Percentiles rank a stretch among this genome's conserved stretches.
These are phyloP conservation scores for Prunella himalayana DNA, from an alignment of 2,113 vertebrate species.

Conservation along the genomic window DNA sequence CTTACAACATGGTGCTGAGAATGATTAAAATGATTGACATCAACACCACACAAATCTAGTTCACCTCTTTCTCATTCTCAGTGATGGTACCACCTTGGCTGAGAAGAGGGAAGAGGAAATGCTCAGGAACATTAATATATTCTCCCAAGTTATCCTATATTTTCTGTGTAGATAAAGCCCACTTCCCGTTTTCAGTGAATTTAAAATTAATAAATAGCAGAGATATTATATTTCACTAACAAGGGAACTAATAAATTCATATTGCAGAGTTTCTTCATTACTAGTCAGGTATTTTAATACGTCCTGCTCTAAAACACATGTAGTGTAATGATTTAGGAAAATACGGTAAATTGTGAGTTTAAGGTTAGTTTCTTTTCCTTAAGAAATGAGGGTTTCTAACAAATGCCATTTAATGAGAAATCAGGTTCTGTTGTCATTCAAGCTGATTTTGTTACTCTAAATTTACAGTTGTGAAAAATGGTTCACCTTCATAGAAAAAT, in stretches of 20 bases:
- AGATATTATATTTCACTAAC: not conserved
- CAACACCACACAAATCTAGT: not conserved
- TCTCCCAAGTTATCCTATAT: not conserved
- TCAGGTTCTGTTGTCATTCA: not conserved
- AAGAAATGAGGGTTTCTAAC: not conserved
- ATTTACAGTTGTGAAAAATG: not conserved
- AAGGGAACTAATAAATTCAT: not conserved
- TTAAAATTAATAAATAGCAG: not conserved
- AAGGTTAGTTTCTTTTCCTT: not conserved
- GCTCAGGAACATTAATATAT: not conserved
- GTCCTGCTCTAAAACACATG: not conserved
- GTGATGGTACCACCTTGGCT: not conserved
- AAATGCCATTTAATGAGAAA: not conserved
- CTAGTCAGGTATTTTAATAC: not conserved
- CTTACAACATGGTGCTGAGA: slow-evolving; percentile 15
- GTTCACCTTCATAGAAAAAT: not conserved
- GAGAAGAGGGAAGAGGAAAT: not conserved
- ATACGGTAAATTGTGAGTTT: not conserved
- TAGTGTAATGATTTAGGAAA: not conserved
- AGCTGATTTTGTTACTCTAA: not conserved
- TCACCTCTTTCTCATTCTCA: slow-evolving; percentile 28
- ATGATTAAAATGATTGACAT: slow-evolving; percentile 5
- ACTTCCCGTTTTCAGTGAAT: not conserved
- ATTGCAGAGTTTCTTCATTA: not conserved
- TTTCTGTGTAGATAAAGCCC: not conserved